Conservation (phyloP, 2,797 vertebrate species). For the Streptopelia turtur region DNA sequence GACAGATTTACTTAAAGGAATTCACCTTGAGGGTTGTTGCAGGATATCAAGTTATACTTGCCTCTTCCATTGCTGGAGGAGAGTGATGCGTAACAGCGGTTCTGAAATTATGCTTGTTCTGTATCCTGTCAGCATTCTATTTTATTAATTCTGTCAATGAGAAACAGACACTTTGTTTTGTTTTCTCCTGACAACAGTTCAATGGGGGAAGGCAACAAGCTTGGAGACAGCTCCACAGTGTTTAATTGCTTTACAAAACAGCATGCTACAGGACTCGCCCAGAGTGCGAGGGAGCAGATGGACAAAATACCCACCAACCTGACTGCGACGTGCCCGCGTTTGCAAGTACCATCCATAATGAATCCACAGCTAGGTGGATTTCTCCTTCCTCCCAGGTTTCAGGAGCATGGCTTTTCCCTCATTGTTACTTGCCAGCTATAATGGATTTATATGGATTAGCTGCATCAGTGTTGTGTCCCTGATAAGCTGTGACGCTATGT, state of each 20-base stretch:
- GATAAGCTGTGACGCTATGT: neutral
- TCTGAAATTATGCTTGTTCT: neutral
- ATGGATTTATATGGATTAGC: neutral
- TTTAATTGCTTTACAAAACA: neutral
- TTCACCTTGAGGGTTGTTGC: neutral
- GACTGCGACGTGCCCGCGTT: accelerated
- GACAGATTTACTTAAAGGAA: conserved; percentile 6
- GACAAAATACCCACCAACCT: neutral
- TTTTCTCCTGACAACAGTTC: neutral
- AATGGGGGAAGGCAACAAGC: neutral
- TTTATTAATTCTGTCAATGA: conserved; percentile 43
- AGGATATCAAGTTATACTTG: neutral
- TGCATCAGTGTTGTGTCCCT: neutral
- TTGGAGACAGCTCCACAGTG: neutral
- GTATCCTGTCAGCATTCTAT: neutral
- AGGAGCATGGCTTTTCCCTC: neutral
- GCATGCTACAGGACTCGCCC: neutral
- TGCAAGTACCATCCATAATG: neutral
- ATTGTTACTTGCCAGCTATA: neutral
- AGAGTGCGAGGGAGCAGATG: neutral
- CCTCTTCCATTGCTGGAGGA: neutral
- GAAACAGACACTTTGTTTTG: neutral
- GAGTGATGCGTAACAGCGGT: neutral
- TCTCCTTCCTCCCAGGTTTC: neutral
- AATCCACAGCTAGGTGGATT: neutral